Evolutionary conservation across 2,113 vertebrate species (phyloP).

Genomic region (Colistium nudipinnis): DNA sequence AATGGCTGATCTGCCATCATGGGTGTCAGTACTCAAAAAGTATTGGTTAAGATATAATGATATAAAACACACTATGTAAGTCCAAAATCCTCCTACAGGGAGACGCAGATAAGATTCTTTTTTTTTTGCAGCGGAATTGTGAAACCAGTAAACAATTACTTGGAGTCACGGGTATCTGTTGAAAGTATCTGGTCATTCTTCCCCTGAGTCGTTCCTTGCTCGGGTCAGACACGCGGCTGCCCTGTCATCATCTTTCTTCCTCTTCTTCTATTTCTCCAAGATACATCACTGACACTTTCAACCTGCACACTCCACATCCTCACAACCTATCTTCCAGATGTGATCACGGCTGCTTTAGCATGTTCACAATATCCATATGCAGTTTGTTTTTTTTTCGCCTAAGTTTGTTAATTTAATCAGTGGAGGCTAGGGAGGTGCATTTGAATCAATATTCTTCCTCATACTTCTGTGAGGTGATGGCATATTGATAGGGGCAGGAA

Average conservation of each 20-base stretch:
- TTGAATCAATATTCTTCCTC: slow-evolving; percentile 18
- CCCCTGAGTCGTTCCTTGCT: slow-evolving; percentile 60
- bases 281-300: slow-evolving; percentile 50
- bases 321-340: slow-evolving; percentile 74
- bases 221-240: slow-evolving; percentile 72
- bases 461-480: slow-evolving; percentile 24
- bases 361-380: not conserved
- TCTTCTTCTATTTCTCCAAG: slow-evolving; percentile 34
- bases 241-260: slow-evolving; percentile 66
- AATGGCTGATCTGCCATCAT: not conserved
- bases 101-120: not conserved
- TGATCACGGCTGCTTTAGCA: slow-evolving; percentile 27
- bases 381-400: not conserved
- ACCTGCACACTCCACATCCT: slow-evolving; percentile 43
- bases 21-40: not conserved
- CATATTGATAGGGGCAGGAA: slow-evolving; percentile 56
- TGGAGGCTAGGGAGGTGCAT: not conserved
- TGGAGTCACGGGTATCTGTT: slow-evolving; percentile 14
- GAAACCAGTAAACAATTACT: not conserved
- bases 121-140: not conserved
- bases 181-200: slow-evolving; percentile 48
- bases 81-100: too few relatives aligned
- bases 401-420: not conserved
- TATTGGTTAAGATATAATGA: not conserved
- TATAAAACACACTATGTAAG: not conserved